Base-by-base conservation (phyloP, 2,113 vertebrate genomes). In the Trematocara unimaculatum region DNA sequence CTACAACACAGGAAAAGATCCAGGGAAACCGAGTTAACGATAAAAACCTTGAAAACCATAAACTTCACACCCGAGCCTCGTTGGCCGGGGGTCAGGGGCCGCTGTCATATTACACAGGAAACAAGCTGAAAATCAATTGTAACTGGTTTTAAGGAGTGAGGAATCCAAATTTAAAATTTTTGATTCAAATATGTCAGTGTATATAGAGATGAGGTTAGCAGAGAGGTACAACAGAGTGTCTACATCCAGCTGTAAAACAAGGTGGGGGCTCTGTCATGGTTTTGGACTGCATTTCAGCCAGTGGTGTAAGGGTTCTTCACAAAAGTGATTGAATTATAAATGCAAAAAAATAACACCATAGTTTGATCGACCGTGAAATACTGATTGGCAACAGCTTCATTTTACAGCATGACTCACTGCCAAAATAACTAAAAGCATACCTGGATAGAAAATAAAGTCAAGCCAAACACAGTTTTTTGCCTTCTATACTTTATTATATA, bases 41-140 rank as follows among this genome's bases (percentile, higher is more conserved):
- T 58, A 29, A 56, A 56, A 56, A 56, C 23, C 4, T 26, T 56
- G 54, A 56, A 26, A 56, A 56, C 54, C 54, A 1, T 8, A 56
- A 56, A 56, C 54, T 56, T 26, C 23, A 26, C 6, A 56, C 54
- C 54, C 12, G 2, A 56, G 12, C 23, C 54, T 56, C 23, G 12
- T 26, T 12, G 54, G 23, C 12, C 4, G 0, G 12, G 54, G 54
- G 12, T 54, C 5, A 12, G 0, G 51, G 51, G 5, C 51, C 0
- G 0, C 53, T 56, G 54, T 56, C 56, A 60, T 33, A 60, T 62
- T 62, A 62, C 58, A 33, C 10, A 64, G 18, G 10, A 38, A 64
- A 64, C 11, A 3, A 35, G 33, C 31, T 64, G 10, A 35, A 11
- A 64, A 38, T 64, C 31, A 64, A 64, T 35, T 0, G 2, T n/a